phyloP scores from a whole-genome alignment of 1,140 invertebrate genomes.

The Drosophila neocordata region DNA sequence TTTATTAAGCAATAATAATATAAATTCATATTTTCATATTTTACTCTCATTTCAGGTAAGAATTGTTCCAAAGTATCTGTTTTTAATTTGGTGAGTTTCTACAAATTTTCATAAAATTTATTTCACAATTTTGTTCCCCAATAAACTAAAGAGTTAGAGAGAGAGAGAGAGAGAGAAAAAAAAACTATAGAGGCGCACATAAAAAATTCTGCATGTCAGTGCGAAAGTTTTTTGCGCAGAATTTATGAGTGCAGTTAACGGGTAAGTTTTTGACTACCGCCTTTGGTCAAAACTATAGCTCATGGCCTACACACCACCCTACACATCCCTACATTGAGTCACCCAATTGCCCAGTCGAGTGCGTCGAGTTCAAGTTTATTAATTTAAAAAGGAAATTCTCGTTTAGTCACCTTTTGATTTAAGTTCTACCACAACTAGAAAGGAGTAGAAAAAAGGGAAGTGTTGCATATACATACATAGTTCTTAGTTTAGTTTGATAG shows the following conservation, averaged over 20 bases:
- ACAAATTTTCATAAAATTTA: constrained; percentile 26
- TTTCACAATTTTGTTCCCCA: background rate
- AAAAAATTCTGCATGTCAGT: constrained; percentile 59
- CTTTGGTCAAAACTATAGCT: constrained; percentile 19
- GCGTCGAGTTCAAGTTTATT: constrained; percentile 64
- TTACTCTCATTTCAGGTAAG: constrained; percentile 48
- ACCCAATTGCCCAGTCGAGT: constrained; percentile 33
- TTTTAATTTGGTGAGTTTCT: constrained; percentile 48
- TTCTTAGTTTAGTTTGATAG: too few relatives aligned
- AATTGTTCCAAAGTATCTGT: constrained; percentile 39
- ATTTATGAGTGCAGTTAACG: constrained; percentile 77
- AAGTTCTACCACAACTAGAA: constrained; percentile 35
- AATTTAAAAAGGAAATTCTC: constrained; percentile 82
- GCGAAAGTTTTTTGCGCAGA: constrained; percentile 60
- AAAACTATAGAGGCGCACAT: constrained; percentile 43
- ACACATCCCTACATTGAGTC: background rate
- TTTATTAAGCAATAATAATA: constrained; percentile 46
- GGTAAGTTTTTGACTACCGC: constrained; percentile 69
- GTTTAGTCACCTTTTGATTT: constrained; percentile 82
- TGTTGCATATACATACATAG: background rate
- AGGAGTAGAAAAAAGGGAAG: constrained; percentile 11
- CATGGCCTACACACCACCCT: constrained; percentile 22
- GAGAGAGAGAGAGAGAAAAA: background rate
- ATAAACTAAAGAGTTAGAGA: background rate
- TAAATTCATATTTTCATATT: constrained; percentile 33